Percentiles rank a stretch among this genome's conserved stretches.
Evolutionary conservation across 2,888 invertebrate species (phyloP).

Genomic region (Nesidiocoris tenuis): DNA sequence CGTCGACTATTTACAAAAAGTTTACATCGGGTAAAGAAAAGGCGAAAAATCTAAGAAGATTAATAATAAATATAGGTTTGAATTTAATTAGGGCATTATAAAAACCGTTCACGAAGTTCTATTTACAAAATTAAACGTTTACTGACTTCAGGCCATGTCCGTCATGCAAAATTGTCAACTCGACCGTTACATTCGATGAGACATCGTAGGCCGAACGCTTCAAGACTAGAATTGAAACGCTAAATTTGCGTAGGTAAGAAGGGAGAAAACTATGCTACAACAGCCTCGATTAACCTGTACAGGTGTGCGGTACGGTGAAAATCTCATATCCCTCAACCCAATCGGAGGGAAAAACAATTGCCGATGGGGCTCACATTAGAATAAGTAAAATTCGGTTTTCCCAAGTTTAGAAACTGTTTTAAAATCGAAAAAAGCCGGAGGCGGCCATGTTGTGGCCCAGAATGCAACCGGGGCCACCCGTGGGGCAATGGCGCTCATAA

Average conservation of each 20-base stretch:
- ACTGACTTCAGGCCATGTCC: not conserved
- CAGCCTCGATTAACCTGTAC: not conserved
- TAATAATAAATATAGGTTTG: not conserved
- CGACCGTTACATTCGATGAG: slow-evolving; percentile 18
- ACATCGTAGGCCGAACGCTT: slow-evolving; percentile 26
- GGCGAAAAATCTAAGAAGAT: not conserved
- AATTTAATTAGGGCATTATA: not conserved
- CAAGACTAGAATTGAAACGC: slow-evolving; percentile 22
- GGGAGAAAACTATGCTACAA: not conserved
- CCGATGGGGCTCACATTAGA: too few relatives aligned
- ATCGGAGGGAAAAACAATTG: too few relatives aligned
- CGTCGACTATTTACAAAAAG: not conserved
- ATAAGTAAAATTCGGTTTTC: too few relatives aligned
- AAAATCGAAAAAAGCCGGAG: too few relatives aligned
- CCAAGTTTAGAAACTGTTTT: too few relatives aligned
- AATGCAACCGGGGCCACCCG: too few relatives aligned
- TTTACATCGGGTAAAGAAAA: not conserved
- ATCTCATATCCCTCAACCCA: not conserved
- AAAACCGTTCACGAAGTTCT: not conserved
- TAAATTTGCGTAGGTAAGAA: not conserved
- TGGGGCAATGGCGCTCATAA: too few relatives aligned
- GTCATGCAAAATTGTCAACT: not conserved
- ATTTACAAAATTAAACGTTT: not conserved
- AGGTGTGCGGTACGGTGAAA: not conserved
- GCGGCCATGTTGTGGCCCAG: too few relatives aligned